These are phyloP conservation scores for Huso huso DNA, from an alignment of 2,797 vertebrate genomes.

Conservation along the genomic window DNA sequence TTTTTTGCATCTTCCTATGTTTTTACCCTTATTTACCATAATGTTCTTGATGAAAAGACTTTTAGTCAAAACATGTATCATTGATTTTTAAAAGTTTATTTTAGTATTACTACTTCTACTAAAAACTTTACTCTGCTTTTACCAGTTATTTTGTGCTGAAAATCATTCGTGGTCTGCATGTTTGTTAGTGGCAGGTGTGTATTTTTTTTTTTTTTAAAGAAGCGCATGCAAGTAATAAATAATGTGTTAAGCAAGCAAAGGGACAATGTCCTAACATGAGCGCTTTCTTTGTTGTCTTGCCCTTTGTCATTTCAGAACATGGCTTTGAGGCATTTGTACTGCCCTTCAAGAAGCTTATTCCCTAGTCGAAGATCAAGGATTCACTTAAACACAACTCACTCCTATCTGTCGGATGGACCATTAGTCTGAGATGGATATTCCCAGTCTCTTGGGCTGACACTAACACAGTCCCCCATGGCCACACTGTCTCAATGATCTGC, in stretches of 20 bases:
- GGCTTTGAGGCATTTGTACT: not conserved
- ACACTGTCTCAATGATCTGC: not conserved
- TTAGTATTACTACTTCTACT: no score
- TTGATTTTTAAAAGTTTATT: no score
- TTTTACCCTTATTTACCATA: no score
- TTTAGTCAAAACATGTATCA: no score
- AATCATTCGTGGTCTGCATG: no score
- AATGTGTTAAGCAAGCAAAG: not conserved
- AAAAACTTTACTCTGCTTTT: no score
- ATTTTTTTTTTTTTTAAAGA: no score
- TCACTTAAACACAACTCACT: constrained; percentile 8
- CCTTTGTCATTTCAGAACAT: constrained; percentile 9
- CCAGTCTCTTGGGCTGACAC: constrained; percentile 3
- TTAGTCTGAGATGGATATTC: constrained; percentile 14
- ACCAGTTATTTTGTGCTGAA: no score
- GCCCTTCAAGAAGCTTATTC: not conserved
- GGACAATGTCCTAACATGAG: not conserved
- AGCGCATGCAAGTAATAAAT: no score
- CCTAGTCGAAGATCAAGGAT: not conserved
- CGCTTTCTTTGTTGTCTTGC: constrained; percentile 15
- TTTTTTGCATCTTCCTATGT: no score
- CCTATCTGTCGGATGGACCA: constrained; percentile 5
- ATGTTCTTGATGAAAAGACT: no score
- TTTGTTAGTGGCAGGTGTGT: no score
- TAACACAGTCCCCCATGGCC: not conserved